Conservation (phyloP, 2,797 vertebrate genomes). For the Scomberomorus guttatus region DNA sequence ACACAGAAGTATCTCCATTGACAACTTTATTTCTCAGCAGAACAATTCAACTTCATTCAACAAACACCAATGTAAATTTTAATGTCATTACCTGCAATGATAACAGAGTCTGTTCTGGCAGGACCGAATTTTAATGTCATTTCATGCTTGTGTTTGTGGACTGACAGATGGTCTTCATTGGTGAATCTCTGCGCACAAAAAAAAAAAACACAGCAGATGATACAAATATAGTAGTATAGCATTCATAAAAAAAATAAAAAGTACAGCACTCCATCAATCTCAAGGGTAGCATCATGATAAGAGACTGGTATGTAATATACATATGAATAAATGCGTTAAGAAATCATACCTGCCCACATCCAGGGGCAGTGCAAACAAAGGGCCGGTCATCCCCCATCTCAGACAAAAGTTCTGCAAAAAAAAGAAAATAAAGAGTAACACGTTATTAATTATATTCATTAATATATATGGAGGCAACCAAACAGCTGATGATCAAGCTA, state of each 20-base stretch:
- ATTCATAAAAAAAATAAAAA: neutral
- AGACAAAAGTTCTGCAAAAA: slow-evolving; percentile 67
- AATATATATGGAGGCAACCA: neutral
- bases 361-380: slow-evolving; percentile 95
- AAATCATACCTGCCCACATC: slow-evolving; percentile 95
- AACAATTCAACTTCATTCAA: neutral
- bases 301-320: neutral
- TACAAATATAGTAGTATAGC: neutral
- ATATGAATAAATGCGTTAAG: neutral
- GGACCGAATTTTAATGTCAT: slow-evolving; percentile 99
- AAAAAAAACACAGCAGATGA: slow-evolving; percentile 2
- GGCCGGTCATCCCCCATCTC: slow-evolving; percentile 98
- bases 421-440: slow-evolving; percentile 9
- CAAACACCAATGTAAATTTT: neutral
- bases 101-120: slow-evolving; percentile 86
- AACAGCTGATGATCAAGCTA: neutral
- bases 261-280: too few relatives aligned
- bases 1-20: neutral
- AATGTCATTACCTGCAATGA: slow-evolving; percentile 83
- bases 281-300: neutral
- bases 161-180: slow-evolving; percentile 98
- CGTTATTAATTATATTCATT: neutral
- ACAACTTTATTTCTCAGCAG: neutral
- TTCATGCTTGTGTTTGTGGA: slow-evolving; percentile 99
- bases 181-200: slow-evolving; percentile 90